A percentile compares a stretch with the other conserved stretches of the same genome.
These are phyloP conservation scores for Syrista parreyssii DNA, from an alignment of 2,888 invertebrate genomes.

Conservation along the genomic window DNA sequence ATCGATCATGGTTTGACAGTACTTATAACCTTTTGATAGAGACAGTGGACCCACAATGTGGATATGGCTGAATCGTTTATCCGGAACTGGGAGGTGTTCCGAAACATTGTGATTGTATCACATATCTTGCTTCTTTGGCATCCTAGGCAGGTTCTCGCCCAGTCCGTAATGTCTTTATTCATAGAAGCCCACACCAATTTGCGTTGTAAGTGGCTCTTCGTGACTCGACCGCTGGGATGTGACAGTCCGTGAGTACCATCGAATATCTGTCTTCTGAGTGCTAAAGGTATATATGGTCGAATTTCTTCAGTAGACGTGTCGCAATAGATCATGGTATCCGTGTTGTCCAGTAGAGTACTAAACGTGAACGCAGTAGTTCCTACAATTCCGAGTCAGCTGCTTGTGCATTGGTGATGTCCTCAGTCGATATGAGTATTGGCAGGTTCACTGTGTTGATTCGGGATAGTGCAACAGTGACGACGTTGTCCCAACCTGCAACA, in stretches of 20 bases:
- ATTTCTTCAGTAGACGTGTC: constrained; percentile 25
- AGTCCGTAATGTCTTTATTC: constrained; percentile 41
- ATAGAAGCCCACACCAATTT: constrained; percentile 46
- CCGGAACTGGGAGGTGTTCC: constrained; percentile 34
- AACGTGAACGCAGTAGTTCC: constrained; percentile 4
- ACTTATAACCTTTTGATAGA: constrained; percentile 40
- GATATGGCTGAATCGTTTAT: constrained; percentile 48
- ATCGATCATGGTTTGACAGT: constrained; percentile 55
- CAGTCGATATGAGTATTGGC: no score
- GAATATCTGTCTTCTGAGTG: constrained; percentile 29
- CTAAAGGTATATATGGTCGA: constrained; percentile 34
- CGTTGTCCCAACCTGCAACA: no score
- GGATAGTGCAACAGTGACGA: no score
- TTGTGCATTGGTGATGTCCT: no score
- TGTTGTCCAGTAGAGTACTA: constrained; percentile 15
- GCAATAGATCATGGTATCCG: constrained; percentile 17
- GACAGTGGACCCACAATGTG: constrained; percentile 56
- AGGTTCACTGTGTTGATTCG: no score
- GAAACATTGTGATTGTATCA: constrained; percentile 27
- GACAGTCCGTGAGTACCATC: constrained; percentile 26
- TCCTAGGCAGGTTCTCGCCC: constrained; percentile 43
- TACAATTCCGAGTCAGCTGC: no score
- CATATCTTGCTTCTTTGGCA: constrained; percentile 52
- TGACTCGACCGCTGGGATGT: constrained; percentile 35
- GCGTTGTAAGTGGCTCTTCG: constrained; percentile 33